These are phyloP conservation scores for Rhynchophorus ferrugineus DNA, from an alignment of 1,140 invertebrate genomes.

Conservation along the genomic window DNA sequence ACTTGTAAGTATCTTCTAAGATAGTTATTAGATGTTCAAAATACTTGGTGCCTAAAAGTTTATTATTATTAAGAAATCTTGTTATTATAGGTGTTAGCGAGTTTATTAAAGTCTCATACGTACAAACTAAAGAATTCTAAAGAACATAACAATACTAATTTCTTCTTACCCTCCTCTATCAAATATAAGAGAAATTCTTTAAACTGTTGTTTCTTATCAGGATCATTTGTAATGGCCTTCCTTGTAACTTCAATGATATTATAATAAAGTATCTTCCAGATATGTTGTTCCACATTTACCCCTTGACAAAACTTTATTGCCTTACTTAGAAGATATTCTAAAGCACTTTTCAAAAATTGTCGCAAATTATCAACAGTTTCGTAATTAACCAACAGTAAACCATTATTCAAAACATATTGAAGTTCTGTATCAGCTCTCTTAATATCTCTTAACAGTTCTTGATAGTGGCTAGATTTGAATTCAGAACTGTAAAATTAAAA, in stretches of 20 bases:
- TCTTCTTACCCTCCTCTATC: conserved; percentile 59
- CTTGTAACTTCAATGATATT: conserved; percentile 80
- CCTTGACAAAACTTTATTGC: conserved; percentile 83
- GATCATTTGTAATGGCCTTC: conserved; percentile 47
- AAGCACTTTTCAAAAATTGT: conserved; percentile 59
- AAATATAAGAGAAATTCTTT: conserved; percentile 61
- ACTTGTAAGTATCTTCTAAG: conserved; percentile 66
- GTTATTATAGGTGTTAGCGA: too few relatives aligned
- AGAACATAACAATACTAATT: too few relatives aligned
- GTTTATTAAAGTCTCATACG: too few relatives aligned
- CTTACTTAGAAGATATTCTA: conserved; percentile 65
- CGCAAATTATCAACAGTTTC: conserved; percentile 45
- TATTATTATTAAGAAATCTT: too few relatives aligned
- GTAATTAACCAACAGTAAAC: conserved; percentile 43
- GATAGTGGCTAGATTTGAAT: conserved; percentile 46
- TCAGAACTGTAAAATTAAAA: conserved; percentile 37
- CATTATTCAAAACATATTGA: conserved; percentile 46
- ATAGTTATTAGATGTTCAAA: conserved; percentile 68
- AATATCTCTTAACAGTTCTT: conserved; percentile 48
- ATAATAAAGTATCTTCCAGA: conserved; percentile 90
- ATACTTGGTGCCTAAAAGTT: conserved; percentile 54
- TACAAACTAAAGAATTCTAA: too few relatives aligned
- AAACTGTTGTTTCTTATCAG: conserved; percentile 50
- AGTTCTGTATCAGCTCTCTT: conserved; percentile 49
- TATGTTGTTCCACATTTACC: conserved; percentile 81